Evolutionary conservation across 2,888 invertebrate species (phyloP), one percentile per base, ranked within the genome.

Genomic region (Eurytoma adleriae): DNA sequence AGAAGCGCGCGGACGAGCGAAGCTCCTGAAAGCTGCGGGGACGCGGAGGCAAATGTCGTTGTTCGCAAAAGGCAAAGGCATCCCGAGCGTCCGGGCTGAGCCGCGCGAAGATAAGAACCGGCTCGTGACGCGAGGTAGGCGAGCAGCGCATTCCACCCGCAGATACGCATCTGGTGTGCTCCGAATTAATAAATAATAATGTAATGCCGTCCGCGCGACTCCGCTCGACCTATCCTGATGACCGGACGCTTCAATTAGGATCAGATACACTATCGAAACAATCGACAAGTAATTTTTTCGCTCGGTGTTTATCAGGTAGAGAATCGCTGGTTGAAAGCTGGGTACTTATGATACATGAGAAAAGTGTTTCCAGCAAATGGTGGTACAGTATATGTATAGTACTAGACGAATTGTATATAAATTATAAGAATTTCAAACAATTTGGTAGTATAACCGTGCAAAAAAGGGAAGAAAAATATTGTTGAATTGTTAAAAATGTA

Each of bases 101-200:
- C 54, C 56, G 30, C 83, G 83, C 82, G 82, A 82, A 89, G 89
- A 89, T 89, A 89, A 89, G 89, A 86, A 54, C 13, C 1, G 87
- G 88, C 88, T 89, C 89, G 89, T 89, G 89, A 89, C 87, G 84
- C 85, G 85, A 86, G 85, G 85, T 85, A 86, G 86, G 84, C 7
- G 84, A 13, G 14, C 52, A 40, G 56, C 57, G 27, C 52, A n/a
- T 86, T 86, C 59, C 50, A 7, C 66, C 13, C 85, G 84, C 84
- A 88, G 89, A 90, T 89, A 89, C 87, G 85, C 88, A 89, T 89
- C 89, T 87, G 83, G 85, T 86, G 86, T 88, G 87, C 86, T 85
- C 88, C 88, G 89, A 89, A 90, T 90, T 89, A 89, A 89, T 89
- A 90, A 89, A 89, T 89, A 90, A 90, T 89, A 90, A 89, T 89